Conservation (phyloP, 92 coral and sea anemone species). For the Umimayanthus kanabou region DNA sequence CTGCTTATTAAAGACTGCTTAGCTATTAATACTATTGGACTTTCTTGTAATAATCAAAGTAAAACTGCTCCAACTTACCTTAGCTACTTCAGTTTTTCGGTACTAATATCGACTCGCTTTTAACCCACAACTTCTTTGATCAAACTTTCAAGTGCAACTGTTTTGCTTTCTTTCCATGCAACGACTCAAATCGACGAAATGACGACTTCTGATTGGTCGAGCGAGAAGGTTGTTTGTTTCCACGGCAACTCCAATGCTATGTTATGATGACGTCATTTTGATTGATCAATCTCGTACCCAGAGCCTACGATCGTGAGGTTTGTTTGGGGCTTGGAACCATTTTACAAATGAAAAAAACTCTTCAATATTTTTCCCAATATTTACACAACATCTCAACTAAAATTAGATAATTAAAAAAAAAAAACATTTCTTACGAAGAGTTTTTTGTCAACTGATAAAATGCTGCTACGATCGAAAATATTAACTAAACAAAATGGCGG, state of each 20-base stretch:
- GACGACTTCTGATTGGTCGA: slow-evolving; percentile 55
- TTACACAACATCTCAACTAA: too few relatives aligned
- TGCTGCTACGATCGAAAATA: too few relatives aligned
- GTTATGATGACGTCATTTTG: slow-evolving; percentile 33
- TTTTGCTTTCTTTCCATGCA: slow-evolving; percentile 54
- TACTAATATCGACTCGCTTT: not conserved
- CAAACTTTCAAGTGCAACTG: slow-evolving; percentile 41
- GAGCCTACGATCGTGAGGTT: too few relatives aligned
- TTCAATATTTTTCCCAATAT: too few relatives aligned
- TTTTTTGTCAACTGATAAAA: too few relatives aligned
- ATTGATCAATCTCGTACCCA: too few relatives aligned
- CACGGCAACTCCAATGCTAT: slow-evolving; percentile 45
- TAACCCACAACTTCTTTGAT: not conserved
- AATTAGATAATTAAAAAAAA: too few relatives aligned
- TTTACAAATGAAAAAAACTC: too few relatives aligned
- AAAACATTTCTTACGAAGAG: too few relatives aligned
- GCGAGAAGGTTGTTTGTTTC: slow-evolving; percentile 31
- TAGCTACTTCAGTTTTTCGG: not conserved
- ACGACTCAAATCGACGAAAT: slow-evolving; percentile 46
- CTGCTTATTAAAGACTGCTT: not conserved
- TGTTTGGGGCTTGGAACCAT: too few relatives aligned
- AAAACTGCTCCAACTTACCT: slow-evolving; percentile 28
- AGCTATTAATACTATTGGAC: too few relatives aligned
- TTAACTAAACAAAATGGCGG: too few relatives aligned
- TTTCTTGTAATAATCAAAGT: not conserved